Evolutionary conservation across 2,113 vertebrate species (phyloP).

Genomic region (Corythornis vintsioides): DNA sequence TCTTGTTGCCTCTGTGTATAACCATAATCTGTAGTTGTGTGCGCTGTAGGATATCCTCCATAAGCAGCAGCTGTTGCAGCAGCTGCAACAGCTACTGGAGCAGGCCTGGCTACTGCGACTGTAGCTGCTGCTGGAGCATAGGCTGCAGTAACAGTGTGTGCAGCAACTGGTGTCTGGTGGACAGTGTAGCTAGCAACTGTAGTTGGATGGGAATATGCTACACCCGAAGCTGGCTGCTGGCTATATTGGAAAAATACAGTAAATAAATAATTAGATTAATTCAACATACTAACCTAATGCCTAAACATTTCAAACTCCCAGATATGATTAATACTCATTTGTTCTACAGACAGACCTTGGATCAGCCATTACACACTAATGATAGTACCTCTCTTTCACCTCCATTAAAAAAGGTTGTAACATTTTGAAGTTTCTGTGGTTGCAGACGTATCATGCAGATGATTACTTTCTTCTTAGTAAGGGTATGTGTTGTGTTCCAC

Average conservation of each 20-base stretch:
- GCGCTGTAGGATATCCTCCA: conserved; percentile 91
- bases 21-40: conserved; percentile 90
- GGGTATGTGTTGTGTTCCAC: neutral
- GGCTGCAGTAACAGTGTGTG: conserved; percentile 93
- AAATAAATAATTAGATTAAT: neutral
- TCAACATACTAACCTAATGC: neutral
- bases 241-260: conserved; percentile 69
- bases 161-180: conserved; percentile 88
- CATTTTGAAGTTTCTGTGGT: neutral
- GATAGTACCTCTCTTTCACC: neutral
- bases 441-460: fast-evolving
- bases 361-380: neutral
- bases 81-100: conserved; percentile 90
- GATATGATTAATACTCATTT: neutral
- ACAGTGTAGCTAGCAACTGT: conserved; percentile 99
- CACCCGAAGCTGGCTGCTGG: conserved; percentile 94
- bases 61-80: conserved; percentile 92
- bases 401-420: neutral
- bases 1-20: conserved; percentile 95
- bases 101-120: conserved; percentile 91
- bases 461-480: neutral
- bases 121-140: conserved; percentile 92
- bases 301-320: neutral
- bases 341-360: neutral
- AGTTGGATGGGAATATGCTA: conserved; percentile 97